Evolutionary conservation across 2,888 invertebrate species (phyloP), one percentile per base, ranked within the genome.

Genomic region (Masnerella sp.): DNA sequence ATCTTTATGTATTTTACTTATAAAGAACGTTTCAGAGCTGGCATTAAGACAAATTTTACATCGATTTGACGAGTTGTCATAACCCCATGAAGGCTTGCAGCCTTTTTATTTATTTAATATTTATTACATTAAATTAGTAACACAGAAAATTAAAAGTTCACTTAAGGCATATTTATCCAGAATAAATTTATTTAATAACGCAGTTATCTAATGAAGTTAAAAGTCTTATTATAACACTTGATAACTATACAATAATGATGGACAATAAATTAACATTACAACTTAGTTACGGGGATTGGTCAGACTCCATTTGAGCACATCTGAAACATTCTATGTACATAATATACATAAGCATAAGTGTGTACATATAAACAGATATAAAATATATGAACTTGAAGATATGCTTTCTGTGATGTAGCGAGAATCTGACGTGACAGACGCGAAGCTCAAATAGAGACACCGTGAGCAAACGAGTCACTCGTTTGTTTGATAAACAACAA

Each of bases 361-460:
- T 62, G 43, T 72, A 68, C 30, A 59, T 56, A 72, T 45, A 45
- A 49, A 65, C 28, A 36, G 38, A 51, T 43, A 69, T 68, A 49
- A 52, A 40, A 45, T 69, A 43, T 56, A 32, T 56, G 36, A 68
- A 74, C 38, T 32, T 32, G 49, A 67, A 68, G 42, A 51, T 62
- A 58, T 68, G 73, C 68, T 56, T 69, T 74, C 68, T 74, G 68
- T 62, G 74, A 74, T 69, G 69, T 65, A 68, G 59, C 25, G 51
- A 43, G 61, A 52, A 42, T 61, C 62, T 47, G 52, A 25, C 58
- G 49, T 18, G 20, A 51, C 18, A 20, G 47, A 30, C 18, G 22
- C n/a, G 30, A 61, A 34, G 11, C 59, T 54, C 47, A 32, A 68
- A 59, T 69, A 2, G 61, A 61, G 59, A 69, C 56, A 52, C 56